Conservation (phyloP, 2,888 invertebrate genomes). For the Aphrophora alni region DNA sequence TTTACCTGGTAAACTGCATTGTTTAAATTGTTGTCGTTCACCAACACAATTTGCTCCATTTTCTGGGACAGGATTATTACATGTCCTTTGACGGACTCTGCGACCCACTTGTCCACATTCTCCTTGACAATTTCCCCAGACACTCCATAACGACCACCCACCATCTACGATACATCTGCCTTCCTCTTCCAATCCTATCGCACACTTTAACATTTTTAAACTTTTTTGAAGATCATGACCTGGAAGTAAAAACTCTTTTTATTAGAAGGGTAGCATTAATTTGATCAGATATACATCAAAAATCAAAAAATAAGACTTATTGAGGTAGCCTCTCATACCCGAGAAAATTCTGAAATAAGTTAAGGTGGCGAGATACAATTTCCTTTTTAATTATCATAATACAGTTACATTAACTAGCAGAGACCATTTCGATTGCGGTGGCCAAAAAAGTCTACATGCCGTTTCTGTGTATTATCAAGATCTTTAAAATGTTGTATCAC, state of each 20-base stretch:
- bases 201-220: constrained; percentile 27
- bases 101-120: constrained; percentile 61
- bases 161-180: constrained; percentile 60
- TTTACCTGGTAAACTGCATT: constrained; percentile 57
- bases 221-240: neutral
- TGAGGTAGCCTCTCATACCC: too few relatives aligned
- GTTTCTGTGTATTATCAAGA: too few relatives aligned
- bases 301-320: too few relatives aligned
- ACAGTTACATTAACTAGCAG: too few relatives aligned
- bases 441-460: too few relatives aligned
- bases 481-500: too few relatives aligned
- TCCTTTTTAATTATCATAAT: too few relatives aligned
- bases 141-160: constrained; percentile 61
- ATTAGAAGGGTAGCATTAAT: too few relatives aligned
- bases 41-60: constrained; percentile 60
- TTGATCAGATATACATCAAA: too few relatives aligned
- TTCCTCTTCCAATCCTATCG: neutral
- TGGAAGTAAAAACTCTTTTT: neutral
- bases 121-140: constrained; percentile 61
- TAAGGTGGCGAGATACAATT: too few relatives aligned
- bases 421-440: too few relatives aligned
- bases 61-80: constrained; percentile 60
- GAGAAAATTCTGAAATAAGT: too few relatives aligned
- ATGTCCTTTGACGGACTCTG: constrained; percentile 57
- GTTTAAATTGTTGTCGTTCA: constrained; percentile 57